A percentile compares a stretch with the other conserved stretches of the same genome.
Evolutionary conservation across 2,113 vertebrate genomes (phyloP).

Genomic region (Chrysochloris asiatica): DNA sequence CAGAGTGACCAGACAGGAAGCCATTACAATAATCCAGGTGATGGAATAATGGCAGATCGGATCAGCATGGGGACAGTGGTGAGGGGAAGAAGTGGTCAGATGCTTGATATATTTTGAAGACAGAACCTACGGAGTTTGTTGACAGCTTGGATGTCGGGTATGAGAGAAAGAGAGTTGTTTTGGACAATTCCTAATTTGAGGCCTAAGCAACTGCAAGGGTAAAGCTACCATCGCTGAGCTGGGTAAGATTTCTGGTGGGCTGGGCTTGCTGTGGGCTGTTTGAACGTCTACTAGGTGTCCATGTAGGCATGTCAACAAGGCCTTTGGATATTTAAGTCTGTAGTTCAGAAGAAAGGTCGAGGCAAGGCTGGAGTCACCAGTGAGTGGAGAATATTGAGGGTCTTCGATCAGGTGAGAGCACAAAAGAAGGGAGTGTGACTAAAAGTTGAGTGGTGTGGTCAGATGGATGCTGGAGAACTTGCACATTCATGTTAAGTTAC

Average conservation of each 20-base stretch:
- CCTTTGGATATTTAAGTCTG: neutral
- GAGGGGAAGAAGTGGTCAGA: neutral
- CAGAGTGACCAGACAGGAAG: neutral
- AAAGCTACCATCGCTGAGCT: neutral
- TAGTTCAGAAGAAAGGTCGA: neutral
- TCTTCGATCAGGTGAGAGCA: neutral
- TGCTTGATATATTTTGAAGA: neutral
- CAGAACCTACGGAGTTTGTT: neutral
- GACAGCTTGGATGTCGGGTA: too few species aligned
- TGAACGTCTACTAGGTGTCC: neutral
- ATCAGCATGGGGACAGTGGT: fast-evolving
- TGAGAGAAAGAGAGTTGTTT: too few species aligned
- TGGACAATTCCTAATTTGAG: too few species aligned
- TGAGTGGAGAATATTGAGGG: neutral
- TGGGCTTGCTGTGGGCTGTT: too few species aligned
- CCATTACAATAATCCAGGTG: neutral
- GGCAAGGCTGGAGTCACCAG: neutral
- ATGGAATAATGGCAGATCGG: neutral
- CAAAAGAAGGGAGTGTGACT: neutral
- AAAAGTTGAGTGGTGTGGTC: neutral
- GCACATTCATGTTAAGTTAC: neutral
- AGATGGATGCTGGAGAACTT: neutral
- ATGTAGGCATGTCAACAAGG: neutral
- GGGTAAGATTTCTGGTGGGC: neutral
- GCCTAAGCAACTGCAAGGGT: too few species aligned